Base-by-base conservation (phyloP, 2,888 invertebrate genomes). In the Sinohyriopsis cumingii region DNA sequence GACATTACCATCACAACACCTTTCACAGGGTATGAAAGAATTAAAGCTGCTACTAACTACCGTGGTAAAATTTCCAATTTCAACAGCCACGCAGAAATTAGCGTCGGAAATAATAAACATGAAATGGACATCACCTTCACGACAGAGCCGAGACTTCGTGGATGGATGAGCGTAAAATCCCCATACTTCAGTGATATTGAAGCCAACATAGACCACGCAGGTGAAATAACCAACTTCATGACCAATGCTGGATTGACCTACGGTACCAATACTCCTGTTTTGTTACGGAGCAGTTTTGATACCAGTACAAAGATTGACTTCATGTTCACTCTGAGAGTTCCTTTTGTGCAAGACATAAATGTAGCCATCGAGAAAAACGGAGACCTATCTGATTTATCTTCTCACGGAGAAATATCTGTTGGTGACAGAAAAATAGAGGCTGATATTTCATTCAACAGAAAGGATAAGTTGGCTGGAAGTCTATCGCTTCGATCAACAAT, bases 51-150 rank as follows among this genome's bases (percentile, higher is more conserved):
- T n/a, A 59, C 57, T 0, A 55, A 24, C 25, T 55, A 69, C 59
- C 18, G 19, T 6, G 69, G 60, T 19, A 24, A 45, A n/a, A n/a
- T 57, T 20, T n/a, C 33, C 20, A 55, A 59, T 19, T 66, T 67
- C n/a, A 62, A 59, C 5, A 22, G 56, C 7, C 61, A 24, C 45
- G 59, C 63, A 5, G 63, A 68, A 55, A 20, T 68, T 19, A 19
- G 33, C 28, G 5, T 68, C 54, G 71, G 71, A 60, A 45, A 4
- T 33, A 60, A 70, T 24, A 59, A 54, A n/a, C 65, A 63, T 55
- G 60, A 66, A 63, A 53, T 71, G 22, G 73, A 76, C 22, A 45
- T 77, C 20, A 61, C 60, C 22, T 75, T 76, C 33, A 33, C 63
- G 4, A 33, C 59, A 5, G 59, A 59, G 56, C 68, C 71, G 18